A percentile compares a stretch with the other conserved stretches of the same genome.
Evolutionary conservation across 2,888 invertebrate genomes (phyloP).

Genomic region (Bibio marci): DNA sequence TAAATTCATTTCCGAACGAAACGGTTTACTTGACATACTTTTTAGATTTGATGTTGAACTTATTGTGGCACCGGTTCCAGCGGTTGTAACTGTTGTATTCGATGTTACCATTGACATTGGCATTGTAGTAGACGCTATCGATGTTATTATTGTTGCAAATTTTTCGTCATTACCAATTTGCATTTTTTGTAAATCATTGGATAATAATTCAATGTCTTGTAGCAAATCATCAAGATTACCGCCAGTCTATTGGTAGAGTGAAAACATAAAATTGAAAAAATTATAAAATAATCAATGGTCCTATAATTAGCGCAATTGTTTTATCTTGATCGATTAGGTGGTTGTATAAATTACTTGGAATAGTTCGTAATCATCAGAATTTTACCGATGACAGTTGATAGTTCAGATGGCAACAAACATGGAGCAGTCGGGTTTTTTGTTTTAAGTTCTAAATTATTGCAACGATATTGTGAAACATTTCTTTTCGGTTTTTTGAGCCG

Average conservation of each 20-base stretch:
- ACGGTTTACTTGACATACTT: slow-evolving; percentile 14
- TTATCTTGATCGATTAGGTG: too few species aligned
- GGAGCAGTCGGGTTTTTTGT: too few species aligned
- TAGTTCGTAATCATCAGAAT: too few species aligned
- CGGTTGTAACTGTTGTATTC: not conserved
- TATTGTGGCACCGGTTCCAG: too few species aligned
- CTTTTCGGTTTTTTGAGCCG: too few species aligned
- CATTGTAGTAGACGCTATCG: slow-evolving; percentile 8
- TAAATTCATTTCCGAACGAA: slow-evolving; percentile 29
- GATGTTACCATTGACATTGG: not conserved
- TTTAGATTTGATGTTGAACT: not conserved
- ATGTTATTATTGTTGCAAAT: slow-evolving; percentile 10
- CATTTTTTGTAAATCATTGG: slow-evolving; percentile 26
- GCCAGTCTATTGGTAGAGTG: slow-evolving; percentile 28
- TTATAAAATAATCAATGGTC: not conserved
- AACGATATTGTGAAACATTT: too few species aligned
- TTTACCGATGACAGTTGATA: too few species aligned
- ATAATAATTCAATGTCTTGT: slow-evolving; percentile 46
- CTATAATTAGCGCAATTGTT: too few species aligned
- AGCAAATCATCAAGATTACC: slow-evolving; percentile 51
- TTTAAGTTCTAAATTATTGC: too few species aligned
- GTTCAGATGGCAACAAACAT: too few species aligned
- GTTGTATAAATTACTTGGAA: too few species aligned
- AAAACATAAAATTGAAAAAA: slow-evolving; percentile 15
- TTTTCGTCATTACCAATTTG: slow-evolving; percentile 20